These are phyloP conservation scores for Phalacrocorax aristotelis DNA, from an alignment of 2,113 vertebrate genomes.

Conservation along the genomic window DNA sequence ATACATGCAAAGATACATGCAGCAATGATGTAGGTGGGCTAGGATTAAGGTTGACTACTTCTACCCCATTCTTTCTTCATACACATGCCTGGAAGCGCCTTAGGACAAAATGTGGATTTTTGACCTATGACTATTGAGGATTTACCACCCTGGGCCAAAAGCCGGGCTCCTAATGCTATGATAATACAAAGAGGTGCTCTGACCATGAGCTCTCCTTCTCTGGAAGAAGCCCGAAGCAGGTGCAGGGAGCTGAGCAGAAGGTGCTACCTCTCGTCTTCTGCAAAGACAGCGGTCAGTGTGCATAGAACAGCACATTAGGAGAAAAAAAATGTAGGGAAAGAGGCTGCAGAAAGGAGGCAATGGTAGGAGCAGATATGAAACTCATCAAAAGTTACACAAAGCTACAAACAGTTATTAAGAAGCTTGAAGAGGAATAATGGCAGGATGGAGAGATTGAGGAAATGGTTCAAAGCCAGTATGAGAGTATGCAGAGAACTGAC, in stretches of 20 bases:
- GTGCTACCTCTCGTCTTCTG: not conserved
- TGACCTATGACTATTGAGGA: not conserved
- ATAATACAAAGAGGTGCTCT: not conserved
- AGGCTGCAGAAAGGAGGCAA: not conserved
- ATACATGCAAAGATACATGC: not conserved
- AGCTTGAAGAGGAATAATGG: not conserved
- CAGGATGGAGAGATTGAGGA: not conserved
- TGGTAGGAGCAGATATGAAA: not conserved
- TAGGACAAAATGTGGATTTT: not conserved
- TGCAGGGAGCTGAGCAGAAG: not conserved
- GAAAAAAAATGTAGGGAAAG: not conserved
- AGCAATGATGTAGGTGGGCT: not conserved
- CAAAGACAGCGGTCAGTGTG: not conserved
- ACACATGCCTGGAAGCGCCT: not conserved
- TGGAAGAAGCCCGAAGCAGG: not conserved
- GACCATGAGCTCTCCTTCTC: not conserved
- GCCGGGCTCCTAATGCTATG: not conserved
- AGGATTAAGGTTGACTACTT: not conserved
- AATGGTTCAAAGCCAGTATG: not conserved
- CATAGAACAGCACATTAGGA: fast-evolving
- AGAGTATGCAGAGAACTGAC: not conserved
- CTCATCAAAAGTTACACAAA: not conserved
- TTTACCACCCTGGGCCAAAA: not conserved
- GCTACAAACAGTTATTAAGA: not conserved
- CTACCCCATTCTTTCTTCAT: not conserved